Evolutionary conservation across 1,140 invertebrate species (phyloP).

Genomic region (Anagrus nilaparvatae): DNA sequence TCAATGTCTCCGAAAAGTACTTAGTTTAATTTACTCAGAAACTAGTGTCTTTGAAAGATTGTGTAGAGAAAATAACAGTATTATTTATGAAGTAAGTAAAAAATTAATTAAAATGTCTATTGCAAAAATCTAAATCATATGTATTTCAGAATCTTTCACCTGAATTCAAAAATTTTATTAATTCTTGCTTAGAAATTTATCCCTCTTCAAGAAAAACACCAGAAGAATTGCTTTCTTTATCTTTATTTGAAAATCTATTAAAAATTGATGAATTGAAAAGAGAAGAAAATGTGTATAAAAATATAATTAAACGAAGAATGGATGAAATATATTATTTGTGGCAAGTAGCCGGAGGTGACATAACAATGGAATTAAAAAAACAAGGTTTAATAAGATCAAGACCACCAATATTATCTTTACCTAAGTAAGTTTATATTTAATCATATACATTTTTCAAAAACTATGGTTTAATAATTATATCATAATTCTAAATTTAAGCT

Average conservation of each 20-base stretch:
- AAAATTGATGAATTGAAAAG: slow-evolving; percentile 25
- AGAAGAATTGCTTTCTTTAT: slow-evolving; percentile 44
- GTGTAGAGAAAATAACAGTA: slow-evolving; percentile 63
- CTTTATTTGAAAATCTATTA: slow-evolving; percentile 39
- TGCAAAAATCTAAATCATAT: slow-evolving; percentile 11
- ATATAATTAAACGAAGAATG: slow-evolving; percentile 52
- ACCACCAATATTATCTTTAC: slow-evolving; percentile 67
- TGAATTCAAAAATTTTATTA: slow-evolving; percentile 52
- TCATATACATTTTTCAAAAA: background rate
- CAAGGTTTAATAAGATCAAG: slow-evolving; percentile 79
- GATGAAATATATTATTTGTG: slow-evolving; percentile 88
- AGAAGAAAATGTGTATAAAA: slow-evolving; percentile 32
- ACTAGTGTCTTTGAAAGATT: slow-evolving; percentile 61
- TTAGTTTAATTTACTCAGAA: slow-evolving; percentile 54
- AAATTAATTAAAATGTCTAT: slow-evolving; percentile 22
- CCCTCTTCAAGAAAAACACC: slow-evolving; percentile 53
- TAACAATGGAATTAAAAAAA: slow-evolving; percentile 79
- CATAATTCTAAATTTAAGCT: slow-evolving; percentile 43
- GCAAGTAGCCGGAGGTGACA: slow-evolving; percentile 90
- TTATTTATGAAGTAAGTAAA: slow-evolving; percentile 48
- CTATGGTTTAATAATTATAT: background rate
- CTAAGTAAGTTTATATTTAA: slow-evolving; percentile 48
- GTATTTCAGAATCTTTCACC: slow-evolving; percentile 45
- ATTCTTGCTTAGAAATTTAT: slow-evolving; percentile 57
- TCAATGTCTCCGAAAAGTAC: slow-evolving; percentile 61